phyloP scores from a whole-genome alignment of 2,888 invertebrate genomes.

The Autographa gamma region DNA sequence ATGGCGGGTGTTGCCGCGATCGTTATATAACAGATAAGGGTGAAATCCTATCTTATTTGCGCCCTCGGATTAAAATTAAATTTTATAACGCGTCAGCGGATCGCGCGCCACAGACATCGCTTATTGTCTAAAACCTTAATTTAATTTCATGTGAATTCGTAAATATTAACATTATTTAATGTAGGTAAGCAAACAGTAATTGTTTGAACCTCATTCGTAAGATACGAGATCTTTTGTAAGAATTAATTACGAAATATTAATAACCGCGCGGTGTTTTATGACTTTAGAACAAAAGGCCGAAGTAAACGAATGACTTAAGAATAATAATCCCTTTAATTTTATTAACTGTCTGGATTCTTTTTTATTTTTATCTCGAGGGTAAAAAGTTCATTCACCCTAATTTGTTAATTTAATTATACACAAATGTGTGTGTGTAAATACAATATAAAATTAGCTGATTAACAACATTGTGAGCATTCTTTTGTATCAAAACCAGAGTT shows the following conservation, averaged over 20 bases:
- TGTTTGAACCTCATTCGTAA: slow-evolving; percentile 49
- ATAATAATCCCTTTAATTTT: slow-evolving; percentile 16
- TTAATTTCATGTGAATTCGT: slow-evolving; percentile 78
- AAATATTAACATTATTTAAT: slow-evolving; percentile 72
- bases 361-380: background rate
- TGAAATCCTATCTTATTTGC: slow-evolving; percentile 85
- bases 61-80: slow-evolving; percentile 85
- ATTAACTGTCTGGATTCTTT: slow-evolving; percentile 4
- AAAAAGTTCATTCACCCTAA: background rate
- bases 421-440: background rate
- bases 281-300: slow-evolving; percentile 24
- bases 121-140: slow-evolving; percentile 80
- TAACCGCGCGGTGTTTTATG: slow-evolving; percentile 41
- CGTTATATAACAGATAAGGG: slow-evolving; percentile 78
- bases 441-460: background rate
- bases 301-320: slow-evolving; percentile 20
- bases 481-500: background rate
- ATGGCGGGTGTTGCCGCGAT: slow-evolving; percentile 64
- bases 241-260: slow-evolving; percentile 51
- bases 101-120: slow-evolving; percentile 69
- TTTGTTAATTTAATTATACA: background rate
- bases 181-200: slow-evolving; percentile 55
- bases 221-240: slow-evolving; percentile 45
- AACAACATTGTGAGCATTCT: background rate
- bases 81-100: slow-evolving; percentile 82